phyloP scores from a whole-genome alignment of 2,888 invertebrate species.

The Macaria liturata region DNA sequence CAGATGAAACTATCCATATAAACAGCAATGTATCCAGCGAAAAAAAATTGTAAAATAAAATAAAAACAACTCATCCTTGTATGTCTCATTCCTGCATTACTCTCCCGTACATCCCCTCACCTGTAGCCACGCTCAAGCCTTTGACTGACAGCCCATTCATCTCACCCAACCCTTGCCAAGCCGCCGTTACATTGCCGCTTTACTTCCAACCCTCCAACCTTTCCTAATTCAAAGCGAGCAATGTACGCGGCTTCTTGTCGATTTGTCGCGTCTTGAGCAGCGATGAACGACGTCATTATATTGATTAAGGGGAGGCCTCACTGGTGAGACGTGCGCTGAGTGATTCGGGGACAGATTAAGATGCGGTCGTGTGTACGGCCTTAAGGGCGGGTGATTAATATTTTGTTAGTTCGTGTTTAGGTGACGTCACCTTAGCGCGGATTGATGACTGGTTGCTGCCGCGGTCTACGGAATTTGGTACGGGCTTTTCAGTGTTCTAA shows the following conservation, averaged over 20 bases:
- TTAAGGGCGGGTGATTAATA: constrained; percentile 35
- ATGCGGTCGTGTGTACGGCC: constrained; percentile 41
- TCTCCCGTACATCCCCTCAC: constrained; percentile 51
- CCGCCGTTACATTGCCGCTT: constrained; percentile 44
- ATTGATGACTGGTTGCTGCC: constrained; percentile 1
- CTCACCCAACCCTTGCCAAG: constrained; percentile 37
- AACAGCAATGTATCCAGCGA: too few relatives aligned
- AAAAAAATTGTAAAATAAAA: neutral
- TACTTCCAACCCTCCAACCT: neutral
- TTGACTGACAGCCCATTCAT: constrained; percentile 64
- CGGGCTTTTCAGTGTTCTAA: too few relatives aligned
- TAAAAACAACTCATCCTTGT: too few relatives aligned
- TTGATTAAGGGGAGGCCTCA: constrained; percentile 71
- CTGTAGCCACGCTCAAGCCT: constrained; percentile 62
- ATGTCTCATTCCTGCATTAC: constrained; percentile 18
- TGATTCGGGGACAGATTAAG: constrained; percentile 64
- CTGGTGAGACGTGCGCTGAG: constrained; percentile 71
- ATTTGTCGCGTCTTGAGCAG: constrained; percentile 48
- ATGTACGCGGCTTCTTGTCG: constrained; percentile 34
- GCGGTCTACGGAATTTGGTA: too few relatives aligned
- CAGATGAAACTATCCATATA: too few relatives aligned
- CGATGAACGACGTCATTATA: constrained; percentile 77
- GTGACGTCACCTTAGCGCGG: constrained; percentile 10
- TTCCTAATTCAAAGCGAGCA: constrained; percentile 30
- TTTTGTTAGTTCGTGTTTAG: constrained; percentile 27